phyloP scores from a whole-genome alignment of 1,140 invertebrate species.

The Probaryconus sp. region DNA sequence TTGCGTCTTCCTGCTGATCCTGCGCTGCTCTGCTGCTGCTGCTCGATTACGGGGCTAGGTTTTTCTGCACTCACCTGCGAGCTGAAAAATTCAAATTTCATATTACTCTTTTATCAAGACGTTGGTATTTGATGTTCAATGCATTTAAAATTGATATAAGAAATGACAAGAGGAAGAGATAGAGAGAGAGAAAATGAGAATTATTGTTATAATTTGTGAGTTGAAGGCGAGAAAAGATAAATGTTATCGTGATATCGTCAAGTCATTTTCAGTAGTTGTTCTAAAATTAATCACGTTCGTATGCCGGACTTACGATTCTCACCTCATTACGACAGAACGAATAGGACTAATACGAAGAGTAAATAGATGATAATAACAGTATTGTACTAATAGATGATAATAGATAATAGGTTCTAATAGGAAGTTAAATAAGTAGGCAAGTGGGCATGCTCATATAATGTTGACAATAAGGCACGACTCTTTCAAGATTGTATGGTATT shows the following conservation, averaged over 20 bases:
- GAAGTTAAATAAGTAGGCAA: constrained; percentile 64
- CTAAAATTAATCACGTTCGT: constrained; percentile 53
- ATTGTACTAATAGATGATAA: constrained; percentile 63
- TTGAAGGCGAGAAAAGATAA: too few relatives aligned
- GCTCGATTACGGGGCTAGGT: constrained; percentile 75
- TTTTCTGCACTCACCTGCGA: constrained; percentile 76
- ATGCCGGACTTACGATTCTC: constrained; percentile 50
- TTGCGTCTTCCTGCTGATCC: constrained; percentile 74
- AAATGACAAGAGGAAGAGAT: too few relatives aligned
- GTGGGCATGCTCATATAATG: constrained; percentile 58
- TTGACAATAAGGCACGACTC: constrained; percentile 63
- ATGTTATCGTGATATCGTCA: constrained; percentile 14
- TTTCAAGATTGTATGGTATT: constrained; percentile 54
- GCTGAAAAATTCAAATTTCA: constrained; percentile 61
- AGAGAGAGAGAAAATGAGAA: too few relatives aligned
- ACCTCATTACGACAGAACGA: constrained; percentile 55
- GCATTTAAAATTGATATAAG: neutral
- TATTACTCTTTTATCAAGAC: too few relatives aligned
- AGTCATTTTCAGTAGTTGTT: constrained; percentile 25
- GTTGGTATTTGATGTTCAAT: too few relatives aligned
- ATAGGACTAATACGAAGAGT: constrained; percentile 59
- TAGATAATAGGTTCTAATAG: constrained; percentile 65
- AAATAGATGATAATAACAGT: constrained; percentile 64
- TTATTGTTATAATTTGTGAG: too few relatives aligned
- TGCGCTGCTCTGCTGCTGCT: constrained; percentile 77